Percentiles rank a stretch among this genome's conserved stretches.
These are phyloP conservation scores for Coregonus suidteri DNA, from an alignment of 2,797 vertebrate genomes.

Conservation along the genomic window DNA sequence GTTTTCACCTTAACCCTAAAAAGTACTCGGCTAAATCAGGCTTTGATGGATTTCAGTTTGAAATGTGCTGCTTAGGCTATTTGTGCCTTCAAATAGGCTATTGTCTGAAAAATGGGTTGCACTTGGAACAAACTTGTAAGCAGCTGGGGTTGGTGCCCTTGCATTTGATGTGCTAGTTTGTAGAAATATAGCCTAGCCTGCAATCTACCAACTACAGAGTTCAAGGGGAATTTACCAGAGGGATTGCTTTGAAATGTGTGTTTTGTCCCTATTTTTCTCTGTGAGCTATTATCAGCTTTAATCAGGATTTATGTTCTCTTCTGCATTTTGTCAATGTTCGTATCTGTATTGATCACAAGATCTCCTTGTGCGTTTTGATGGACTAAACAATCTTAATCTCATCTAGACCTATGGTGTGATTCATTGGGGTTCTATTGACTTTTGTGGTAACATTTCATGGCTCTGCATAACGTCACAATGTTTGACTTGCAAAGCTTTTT, in stretches of 20 bases:
- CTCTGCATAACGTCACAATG: background rate
- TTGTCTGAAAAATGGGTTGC: background rate
- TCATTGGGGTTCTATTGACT: background rate
- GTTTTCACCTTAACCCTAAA: background rate
- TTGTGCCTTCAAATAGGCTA: background rate
- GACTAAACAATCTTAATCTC: background rate
- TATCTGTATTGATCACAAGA: background rate
- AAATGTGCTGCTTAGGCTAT: background rate
- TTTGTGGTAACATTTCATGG: background rate
- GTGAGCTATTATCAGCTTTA: constrained; percentile 55
- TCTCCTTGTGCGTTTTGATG: constrained; percentile 32
- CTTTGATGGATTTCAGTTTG: background rate
- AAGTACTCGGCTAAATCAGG: background rate
- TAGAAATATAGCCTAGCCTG: background rate
- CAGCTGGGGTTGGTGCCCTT: background rate
- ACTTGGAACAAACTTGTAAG: background rate
- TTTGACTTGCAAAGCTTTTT: background rate
- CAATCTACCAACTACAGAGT: background rate
- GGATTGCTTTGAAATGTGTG: background rate
- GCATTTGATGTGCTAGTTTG: background rate
- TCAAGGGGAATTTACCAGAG: background rate
- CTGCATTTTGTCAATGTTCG: background rate
- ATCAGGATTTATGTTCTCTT: constrained; percentile 27
- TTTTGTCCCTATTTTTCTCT: constrained; percentile 49
- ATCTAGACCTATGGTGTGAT: background rate